These are phyloP conservation scores for Magallana gigas DNA, from an alignment of 1,140 invertebrate species.

Conservation along the genomic window DNA sequence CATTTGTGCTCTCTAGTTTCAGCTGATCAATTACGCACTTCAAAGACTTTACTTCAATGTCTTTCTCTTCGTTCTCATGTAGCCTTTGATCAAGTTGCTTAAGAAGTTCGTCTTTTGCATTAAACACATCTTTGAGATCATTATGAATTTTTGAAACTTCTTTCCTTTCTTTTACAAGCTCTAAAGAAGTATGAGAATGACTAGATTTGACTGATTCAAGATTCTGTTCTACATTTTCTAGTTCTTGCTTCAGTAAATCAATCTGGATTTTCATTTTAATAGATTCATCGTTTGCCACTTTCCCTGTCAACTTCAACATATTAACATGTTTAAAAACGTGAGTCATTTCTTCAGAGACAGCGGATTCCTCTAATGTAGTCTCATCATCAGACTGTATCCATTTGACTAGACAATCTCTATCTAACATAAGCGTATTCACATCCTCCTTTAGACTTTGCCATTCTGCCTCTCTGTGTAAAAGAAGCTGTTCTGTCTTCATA, in stretches of 20 bases:
- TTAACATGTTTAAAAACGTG: background rate
- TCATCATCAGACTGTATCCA: background rate
- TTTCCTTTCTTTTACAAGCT: constrained; percentile 6
- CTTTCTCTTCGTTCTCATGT: background rate
- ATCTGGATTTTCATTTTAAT: background rate
- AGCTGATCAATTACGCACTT: background rate
- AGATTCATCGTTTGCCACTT: background rate
- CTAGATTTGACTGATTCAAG: background rate
- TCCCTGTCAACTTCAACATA: background rate
- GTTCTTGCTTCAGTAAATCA: background rate
- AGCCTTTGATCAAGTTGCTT: background rate
- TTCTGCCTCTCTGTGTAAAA: background rate
- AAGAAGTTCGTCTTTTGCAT: background rate
- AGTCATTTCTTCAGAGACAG: background rate
- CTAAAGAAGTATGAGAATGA: constrained; percentile 2
- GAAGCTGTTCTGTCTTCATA: background rate
- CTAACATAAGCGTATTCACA: background rate
- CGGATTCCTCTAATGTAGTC: background rate
- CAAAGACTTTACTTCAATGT: background rate
- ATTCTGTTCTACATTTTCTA: background rate
- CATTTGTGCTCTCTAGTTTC: background rate
- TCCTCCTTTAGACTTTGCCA: background rate
- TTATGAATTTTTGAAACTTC: background rate
- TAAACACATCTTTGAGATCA: background rate
- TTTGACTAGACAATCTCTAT: background rate